Percentiles rank a stretch among this genome's conserved stretches.
Conservation (phyloP, 2,888 invertebrate species). For the Notocelia uddmanniana region DNA sequence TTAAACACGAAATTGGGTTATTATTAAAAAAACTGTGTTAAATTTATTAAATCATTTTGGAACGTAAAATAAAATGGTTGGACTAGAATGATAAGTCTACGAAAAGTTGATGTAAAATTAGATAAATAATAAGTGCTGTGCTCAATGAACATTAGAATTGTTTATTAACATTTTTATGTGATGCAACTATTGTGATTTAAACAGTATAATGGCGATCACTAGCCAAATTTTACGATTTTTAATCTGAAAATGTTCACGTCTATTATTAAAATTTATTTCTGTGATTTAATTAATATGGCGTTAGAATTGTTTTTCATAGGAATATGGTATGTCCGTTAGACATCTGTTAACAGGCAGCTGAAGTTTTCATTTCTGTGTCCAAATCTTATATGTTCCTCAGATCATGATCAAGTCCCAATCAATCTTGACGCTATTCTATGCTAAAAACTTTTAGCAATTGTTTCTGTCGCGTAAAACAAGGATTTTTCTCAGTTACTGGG, state of each 20-base stretch:
- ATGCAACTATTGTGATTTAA: not conserved
- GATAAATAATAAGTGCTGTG: not conserved
- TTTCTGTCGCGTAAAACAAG: not conserved
- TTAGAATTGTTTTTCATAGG: not conserved
- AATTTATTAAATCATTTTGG: not conserved
- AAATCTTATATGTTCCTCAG: not conserved
- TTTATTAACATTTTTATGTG: not conserved
- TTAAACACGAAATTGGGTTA: not conserved
- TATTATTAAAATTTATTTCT: not conserved
- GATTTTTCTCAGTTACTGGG: not conserved
- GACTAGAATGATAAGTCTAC: not conserved
- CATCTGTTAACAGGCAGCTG: not conserved
- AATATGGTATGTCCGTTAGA: not conserved
- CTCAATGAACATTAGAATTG: not conserved
- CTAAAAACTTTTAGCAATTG: not conserved
- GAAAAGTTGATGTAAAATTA: not conserved
- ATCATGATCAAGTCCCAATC: not conserved
- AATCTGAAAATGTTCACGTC: not conserved
- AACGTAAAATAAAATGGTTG: slow-evolving; percentile 3
- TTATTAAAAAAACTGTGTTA: not conserved
- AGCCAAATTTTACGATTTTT: not conserved
- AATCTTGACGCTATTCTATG: not conserved
- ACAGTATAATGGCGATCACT: not conserved
- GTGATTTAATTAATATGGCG: slow-evolving; percentile 10
- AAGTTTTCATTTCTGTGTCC: not conserved